Conservation (phyloP, 1,140 invertebrate genomes). For the Lordiphosa clarofinis region DNA sequence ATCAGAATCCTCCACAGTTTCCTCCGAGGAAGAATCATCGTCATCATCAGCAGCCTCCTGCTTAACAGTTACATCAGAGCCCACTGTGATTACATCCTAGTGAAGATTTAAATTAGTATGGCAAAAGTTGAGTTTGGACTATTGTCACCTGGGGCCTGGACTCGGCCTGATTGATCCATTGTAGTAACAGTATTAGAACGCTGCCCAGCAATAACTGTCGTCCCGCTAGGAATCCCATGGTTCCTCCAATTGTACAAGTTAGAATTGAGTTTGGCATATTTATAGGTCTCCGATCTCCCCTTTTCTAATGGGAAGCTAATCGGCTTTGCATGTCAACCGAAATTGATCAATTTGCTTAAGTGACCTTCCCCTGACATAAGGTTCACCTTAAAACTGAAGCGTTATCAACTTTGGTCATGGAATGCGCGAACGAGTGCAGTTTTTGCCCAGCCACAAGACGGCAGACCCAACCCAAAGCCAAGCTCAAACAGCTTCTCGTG, state of each 20-base stretch:
- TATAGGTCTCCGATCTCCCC: constrained; percentile 29
- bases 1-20: constrained; percentile 66
- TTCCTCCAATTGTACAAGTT: constrained; percentile 3
- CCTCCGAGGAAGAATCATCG: constrained; percentile 72
- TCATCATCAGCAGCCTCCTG: constrained; percentile 17
- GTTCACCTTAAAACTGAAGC: constrained; percentile 18
- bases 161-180: constrained; percentile 27
- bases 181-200: constrained; percentile 34
- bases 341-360: constrained; percentile 55
- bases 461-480: constrained; percentile 10
- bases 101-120: neutral
- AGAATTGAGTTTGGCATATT: constrained; percentile 12
- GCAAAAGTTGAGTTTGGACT: too few species aligned
- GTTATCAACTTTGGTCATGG: constrained; percentile 43
- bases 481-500: constrained; percentile 28
- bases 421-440: constrained; percentile 63
- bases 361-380: constrained; percentile 23
- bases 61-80: constrained; percentile 26
- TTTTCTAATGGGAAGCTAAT: constrained; percentile 35
- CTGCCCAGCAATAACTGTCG: constrained; percentile 35
- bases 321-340: constrained; percentile 53
- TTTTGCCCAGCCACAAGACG: constrained; percentile 21
- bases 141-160: constrained; percentile 45
- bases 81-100: constrained; percentile 27
- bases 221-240: constrained; percentile 47